Conservation (phyloP, 1,140 invertebrate species). For the Drosophila arawakana region DNA sequence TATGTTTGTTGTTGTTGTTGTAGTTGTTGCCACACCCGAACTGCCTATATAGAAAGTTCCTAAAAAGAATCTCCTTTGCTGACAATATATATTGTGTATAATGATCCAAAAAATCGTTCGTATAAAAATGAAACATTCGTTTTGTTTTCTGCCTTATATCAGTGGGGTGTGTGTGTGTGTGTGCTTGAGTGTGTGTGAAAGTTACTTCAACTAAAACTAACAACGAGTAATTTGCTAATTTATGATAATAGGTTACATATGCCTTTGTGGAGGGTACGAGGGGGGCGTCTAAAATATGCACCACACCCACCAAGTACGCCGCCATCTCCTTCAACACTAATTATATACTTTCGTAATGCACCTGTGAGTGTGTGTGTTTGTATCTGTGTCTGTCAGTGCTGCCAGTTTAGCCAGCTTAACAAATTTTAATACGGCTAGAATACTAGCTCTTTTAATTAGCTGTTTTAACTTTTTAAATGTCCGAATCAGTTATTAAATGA, state of each 20-base stretch:
- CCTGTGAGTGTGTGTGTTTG: conserved; percentile 37
- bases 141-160: conserved; percentile 1
- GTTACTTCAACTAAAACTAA: conserved; percentile 39
- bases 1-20: conserved; percentile 57
- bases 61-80: conserved; percentile 57
- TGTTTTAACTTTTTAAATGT: too few species aligned
- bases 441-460: too few species aligned
- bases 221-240: conserved; percentile 24
- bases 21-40: conserved; percentile 35
- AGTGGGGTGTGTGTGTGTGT: conserved; percentile 1
- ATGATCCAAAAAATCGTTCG: conserved; percentile 62
- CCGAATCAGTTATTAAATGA: conserved; percentile 1
- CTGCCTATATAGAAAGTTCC: conserved; percentile 33
- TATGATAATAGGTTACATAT: conserved; percentile 16
- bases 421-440: too few species aligned
- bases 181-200: not conserved
- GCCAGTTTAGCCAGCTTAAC: too few species aligned
- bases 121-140: conserved; percentile 52
- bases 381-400: not conserved
- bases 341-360: conserved; percentile 56
- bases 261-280: not conserved
- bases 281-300: conserved; percentile 15
- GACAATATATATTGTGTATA: conserved; percentile 51
- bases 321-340: not conserved
- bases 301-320: not conserved